Evolutionary conservation across 1,140 invertebrate species (phyloP).

Genomic region (Aphis craccivora): DNA sequence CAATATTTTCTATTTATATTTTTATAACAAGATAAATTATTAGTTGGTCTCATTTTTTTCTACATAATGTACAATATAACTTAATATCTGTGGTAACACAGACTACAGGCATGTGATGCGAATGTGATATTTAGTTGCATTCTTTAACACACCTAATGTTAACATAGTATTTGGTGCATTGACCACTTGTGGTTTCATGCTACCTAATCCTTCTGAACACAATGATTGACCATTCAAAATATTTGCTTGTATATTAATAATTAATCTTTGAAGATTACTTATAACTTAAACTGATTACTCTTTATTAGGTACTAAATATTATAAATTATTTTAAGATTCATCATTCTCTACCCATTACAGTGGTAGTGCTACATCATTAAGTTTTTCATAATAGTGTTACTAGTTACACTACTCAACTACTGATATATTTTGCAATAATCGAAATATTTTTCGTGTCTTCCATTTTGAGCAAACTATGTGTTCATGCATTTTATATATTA

Average conservation of each 20-base stretch:
- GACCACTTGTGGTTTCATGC: not conserved
- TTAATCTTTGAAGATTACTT: constrained; percentile 15
- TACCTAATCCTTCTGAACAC: not conserved
- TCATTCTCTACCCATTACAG: not conserved
- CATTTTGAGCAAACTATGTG: constrained; percentile 54
- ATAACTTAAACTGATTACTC: not conserved
- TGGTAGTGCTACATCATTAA: not conserved
- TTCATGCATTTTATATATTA: constrained; percentile 35
- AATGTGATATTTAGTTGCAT: not conserved
- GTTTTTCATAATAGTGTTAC: constrained; percentile 7
- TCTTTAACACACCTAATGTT: not conserved
- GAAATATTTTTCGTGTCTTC: constrained; percentile 42
- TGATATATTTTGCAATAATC: not conserved
- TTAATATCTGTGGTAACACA: not conserved
- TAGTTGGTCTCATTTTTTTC: constrained; percentile 47
- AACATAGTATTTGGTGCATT: not conserved
- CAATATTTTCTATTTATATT: constrained; percentile 25
- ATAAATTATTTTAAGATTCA: constrained; percentile 5
- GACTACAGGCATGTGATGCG: not conserved
- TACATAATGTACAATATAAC: not conserved
- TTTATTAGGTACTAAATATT: not conserved
- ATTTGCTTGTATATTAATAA: constrained; percentile 14
- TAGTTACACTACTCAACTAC: not conserved
- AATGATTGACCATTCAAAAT: not conserved
- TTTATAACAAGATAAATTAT: constrained; percentile 15